Base-by-base conservation (phyloP, 2,797 vertebrate species). In the Pempheris klunzingeri region DNA sequence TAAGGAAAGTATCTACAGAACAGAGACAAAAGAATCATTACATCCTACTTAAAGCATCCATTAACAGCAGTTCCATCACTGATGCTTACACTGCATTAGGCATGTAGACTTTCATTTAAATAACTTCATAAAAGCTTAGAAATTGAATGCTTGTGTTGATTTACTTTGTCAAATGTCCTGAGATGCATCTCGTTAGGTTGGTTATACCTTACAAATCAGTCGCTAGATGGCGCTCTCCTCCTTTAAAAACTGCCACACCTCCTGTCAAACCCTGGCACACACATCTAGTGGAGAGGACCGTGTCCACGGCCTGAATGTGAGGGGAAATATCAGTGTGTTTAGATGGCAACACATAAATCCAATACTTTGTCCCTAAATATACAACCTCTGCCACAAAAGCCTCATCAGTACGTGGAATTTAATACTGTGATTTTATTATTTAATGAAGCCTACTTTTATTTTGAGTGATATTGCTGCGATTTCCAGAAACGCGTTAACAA, bases 161-260 rank as follows among this genome's bases (percentile, higher is more conserved):
- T 41, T 22, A 36, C 14, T 39, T 63, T 24, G 22, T 36, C 28
- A 26, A 24, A 52, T 30, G 4, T 3, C 38, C n/a, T 15, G 2
- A n/a, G 2, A 34, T 10, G 10, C 3, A 39, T 30, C 26, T 1
- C 62, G 17, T 57, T 43, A 10, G 34, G 0, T 0, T 13, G 18
- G n/a, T 43, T 28, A 3, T 55, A 15, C 17, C 80, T 49, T 14
- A 26, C 1, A 53, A 11, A 50, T 0, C 0, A 0, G 41, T 22
- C 92, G 28, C 81, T 77, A 93, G 93, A 84, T 91, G 92, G 87
- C 3, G 90, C 70, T 28, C 67, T 81, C 81, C 55, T 80, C 80
- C 81, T 85, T 65, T 47, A 70, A 69, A 84, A 67, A 17, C 0
- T 17, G 12, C 4, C 55, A 11, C 7, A 15, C 1, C 5, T n/a